Conservation (phyloP, 1,140 invertebrate species). For the Drosophila paulistorum region DNA sequence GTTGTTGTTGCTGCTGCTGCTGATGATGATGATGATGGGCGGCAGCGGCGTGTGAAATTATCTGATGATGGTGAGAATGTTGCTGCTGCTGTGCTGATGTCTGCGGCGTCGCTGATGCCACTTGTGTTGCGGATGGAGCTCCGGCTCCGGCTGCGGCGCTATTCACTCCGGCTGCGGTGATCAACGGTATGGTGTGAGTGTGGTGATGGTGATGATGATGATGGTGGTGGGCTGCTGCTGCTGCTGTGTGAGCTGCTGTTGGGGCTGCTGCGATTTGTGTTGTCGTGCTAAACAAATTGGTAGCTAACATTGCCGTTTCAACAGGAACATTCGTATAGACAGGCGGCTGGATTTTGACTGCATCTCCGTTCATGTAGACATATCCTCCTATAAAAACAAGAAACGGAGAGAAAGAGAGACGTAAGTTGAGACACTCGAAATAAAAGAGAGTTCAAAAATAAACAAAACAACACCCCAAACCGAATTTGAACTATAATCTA, state of each 20-base stretch:
- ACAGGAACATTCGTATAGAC: conserved; percentile 82
- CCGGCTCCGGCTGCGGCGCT: conserved; percentile 44
- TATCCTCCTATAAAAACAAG: conserved; percentile 67
- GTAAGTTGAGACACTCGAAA: conserved; percentile 51
- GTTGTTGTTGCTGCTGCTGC: conserved; percentile 30
- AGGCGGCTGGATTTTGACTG: conserved; percentile 77
- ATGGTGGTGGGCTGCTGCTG: conserved; percentile 59
- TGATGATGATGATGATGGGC: conserved; percentile 63
- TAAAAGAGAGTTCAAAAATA: conserved; percentile 22
- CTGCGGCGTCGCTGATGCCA: conserved; percentile 44
- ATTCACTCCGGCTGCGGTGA: conserved; percentile 64
- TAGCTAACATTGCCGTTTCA: conserved; percentile 82
- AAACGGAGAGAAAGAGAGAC: conserved; percentile 19
- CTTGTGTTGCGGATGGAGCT: conserved; percentile 58
- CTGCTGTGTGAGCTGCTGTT: conserved; percentile 52
- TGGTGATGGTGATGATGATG: conserved; percentile 35
- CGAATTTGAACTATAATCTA: conserved; percentile 16
- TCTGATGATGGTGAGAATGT: conserved; percentile 57
- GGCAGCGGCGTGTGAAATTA: conserved; percentile 61
- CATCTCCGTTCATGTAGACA: conserved; percentile 82
- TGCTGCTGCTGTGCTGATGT: conserved; percentile 39
- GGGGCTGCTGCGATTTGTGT: conserved; percentile 76
- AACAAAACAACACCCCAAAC: conserved; percentile 34
- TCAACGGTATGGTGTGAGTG: conserved; percentile 63
- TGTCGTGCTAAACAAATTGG: conserved; percentile 73